Percentiles rank a stretch among this genome's conserved stretches.
phyloP scores from a whole-genome alignment of 92 coral and sea anemone genomes.

The Porites rus region DNA sequence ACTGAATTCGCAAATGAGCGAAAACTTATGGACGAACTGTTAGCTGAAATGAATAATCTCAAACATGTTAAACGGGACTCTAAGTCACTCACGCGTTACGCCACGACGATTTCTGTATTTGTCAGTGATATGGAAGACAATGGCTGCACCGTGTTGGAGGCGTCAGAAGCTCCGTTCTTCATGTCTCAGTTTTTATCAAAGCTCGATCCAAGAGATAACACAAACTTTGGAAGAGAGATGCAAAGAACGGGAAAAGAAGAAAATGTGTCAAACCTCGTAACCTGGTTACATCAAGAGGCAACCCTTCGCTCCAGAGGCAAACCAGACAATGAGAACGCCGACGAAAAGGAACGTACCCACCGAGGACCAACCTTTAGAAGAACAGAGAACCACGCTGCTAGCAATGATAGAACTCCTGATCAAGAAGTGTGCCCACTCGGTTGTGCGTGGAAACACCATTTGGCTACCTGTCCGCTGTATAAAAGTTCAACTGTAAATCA shows the following conservation, averaged over 20 bases:
- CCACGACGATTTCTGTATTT: conserved; percentile 49
- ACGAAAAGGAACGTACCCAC: conserved; percentile 28
- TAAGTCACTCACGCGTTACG: conserved; percentile 56
- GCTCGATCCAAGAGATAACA: conserved; percentile 58
- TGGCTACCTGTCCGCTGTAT: conserved; percentile 70
- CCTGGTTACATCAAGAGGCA: conserved; percentile 72
- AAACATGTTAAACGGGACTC: conserved; percentile 63
- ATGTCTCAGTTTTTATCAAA: conserved; percentile 68
- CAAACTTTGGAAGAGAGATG: conserved; percentile 68
- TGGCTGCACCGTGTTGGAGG: conserved; percentile 55
- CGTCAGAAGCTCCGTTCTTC: conserved; percentile 67
- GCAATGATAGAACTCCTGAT: conserved; percentile 15
- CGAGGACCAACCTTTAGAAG: conserved; percentile 18
- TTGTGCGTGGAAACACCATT: conserved; percentile 63
- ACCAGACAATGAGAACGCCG: neutral
- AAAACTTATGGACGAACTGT: conserved; percentile 69
- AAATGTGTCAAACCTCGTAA: conserved; percentile 47
- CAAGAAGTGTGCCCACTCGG: conserved; percentile 66
- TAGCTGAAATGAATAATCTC: conserved; percentile 56
- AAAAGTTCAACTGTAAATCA: conserved; percentile 68
- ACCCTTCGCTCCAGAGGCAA: conserved; percentile 72
- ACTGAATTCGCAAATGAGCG: conserved; percentile 66
- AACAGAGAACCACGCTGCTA: conserved; percentile 28
- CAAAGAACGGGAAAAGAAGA: conserved; percentile 53
- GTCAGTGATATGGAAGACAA: conserved; percentile 71